Evolutionary conservation across 1,140 invertebrate species (phyloP), one percentile per base, ranked within the genome.

Genomic region (Musca domestica): DNA sequence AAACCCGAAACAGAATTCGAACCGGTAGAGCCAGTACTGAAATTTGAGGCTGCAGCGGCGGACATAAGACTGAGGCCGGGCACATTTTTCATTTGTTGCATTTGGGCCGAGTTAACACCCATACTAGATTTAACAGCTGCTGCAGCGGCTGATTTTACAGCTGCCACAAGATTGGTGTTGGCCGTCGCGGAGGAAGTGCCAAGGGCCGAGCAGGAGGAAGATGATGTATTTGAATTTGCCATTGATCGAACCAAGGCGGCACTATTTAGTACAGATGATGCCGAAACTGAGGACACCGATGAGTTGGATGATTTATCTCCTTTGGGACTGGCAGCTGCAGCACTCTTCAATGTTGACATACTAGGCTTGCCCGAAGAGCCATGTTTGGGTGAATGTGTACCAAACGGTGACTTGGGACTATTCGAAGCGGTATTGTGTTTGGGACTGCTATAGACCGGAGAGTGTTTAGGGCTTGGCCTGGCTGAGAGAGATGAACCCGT

Each of bases 301-400:
- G 49, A 19, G 3, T 4, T 7, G 3, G 48, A 20, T 52, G 64
- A 34, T 66, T 58, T 65, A n/a, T 68, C 67, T 12, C 67, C 67
- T 64, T 68, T 68, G 25, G 67, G 67, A 64, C 67, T 68, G 47
- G 67, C 77, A 5, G 77, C 75, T 65, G 87, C 87, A 1, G 91
- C 90, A 22, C 90, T 92, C 76, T 94, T 94, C n/a, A 94, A 78
- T 1, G 92, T 88, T 0, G 91, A 93, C 89, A 95, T 93, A 74
- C 92, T 94, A 0, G 93, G 93, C 76, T 95, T 95, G 0, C 93
- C 92, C 1, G 91, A 89, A 12, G 89, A 79, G 20, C 77, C 77
- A 64, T 93, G 91, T 80, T 93, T 93, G 12, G 91, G 90, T 4
- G 90, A 92, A 22, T 88, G 90, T 0, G 88, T 86, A 27, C 89